Evolutionary conservation across 2,888 invertebrate species (phyloP), one percentile per base, ranked within the genome.

Genomic region (Pasiphila rectangulata): DNA sequence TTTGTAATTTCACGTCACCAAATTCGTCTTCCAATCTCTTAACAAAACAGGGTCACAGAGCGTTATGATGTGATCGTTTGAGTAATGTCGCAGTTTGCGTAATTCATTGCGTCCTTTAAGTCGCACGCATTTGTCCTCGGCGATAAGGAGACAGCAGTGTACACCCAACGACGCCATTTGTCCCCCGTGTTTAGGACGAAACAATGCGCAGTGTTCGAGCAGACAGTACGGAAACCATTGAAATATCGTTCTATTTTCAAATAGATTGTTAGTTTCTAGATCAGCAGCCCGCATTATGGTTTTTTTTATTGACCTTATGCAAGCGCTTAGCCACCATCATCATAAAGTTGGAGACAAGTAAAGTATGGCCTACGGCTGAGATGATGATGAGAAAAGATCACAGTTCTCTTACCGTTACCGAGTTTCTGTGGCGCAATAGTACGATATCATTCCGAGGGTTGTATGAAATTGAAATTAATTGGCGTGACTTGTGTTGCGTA

Each of bases 1-100:
- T 32, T 32, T 35, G 21, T 35, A 21, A 35, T 21, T 35, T 20
- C 9, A 15, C 32, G 17, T 16, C 16, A 16, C n/a, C 25, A 45
- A 47, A 53, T 56, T 51, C 41, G 30, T 54, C 50, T 35, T 39
- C 46, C 39, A 47, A 53, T 51, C 43, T 58, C 51, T 54, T 53
- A 55, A 30, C 34, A 52, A 54, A 52, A 35, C 42, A 56, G 54
- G 46, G 48, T 16, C 58, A 54, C 47, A 39, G 55, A 29, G 46
- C 54, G 53, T 56, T 73, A 73, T 72, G 74, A 75, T 67, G 71
- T 71, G 77, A 71, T 65, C 69, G 63, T 57, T 57, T 77, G 79
- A 81, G 72, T 74, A 75, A 80, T 72, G 63, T 54, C 49, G 62
- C 63, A 67, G 67, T 74, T 67, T 52, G 47, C 45, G 67, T 72